phyloP scores from a whole-genome alignment of 2,113 vertebrate species.

The Heterotilapia buettikoferi region DNA sequence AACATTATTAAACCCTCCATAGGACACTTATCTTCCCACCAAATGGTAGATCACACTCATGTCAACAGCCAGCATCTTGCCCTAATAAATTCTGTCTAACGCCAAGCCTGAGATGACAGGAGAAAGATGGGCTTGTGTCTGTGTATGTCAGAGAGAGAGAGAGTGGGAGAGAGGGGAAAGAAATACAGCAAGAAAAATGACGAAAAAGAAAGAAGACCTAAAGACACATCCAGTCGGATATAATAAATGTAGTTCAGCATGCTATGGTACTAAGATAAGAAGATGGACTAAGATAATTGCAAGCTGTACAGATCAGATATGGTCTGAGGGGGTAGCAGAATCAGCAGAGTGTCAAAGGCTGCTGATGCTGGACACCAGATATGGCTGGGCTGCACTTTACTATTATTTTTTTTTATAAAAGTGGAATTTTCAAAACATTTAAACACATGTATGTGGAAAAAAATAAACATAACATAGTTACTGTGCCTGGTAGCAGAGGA shows the following conservation, averaged over 20 bases:
- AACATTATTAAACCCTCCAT: slow-evolving; percentile 68
- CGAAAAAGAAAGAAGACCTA: background rate
- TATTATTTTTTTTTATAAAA: background rate
- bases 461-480: background rate
- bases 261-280: slow-evolving; percentile 9
- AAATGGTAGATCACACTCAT: slow-evolving; percentile 65
- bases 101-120: slow-evolving; percentile 40
- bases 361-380: background rate
- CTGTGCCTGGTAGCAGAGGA: background rate
- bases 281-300: slow-evolving; percentile 33
- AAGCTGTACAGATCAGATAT: slow-evolving; percentile 27
- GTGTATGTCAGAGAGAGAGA: background rate
- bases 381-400: background rate
- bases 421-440: background rate
- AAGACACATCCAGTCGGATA: slow-evolving; percentile 3
- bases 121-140: slow-evolving; percentile 19
- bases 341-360: background rate
- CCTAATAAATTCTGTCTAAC: slow-evolving; percentile 68
- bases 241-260: slow-evolving; percentile 27
- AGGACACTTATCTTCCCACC: slow-evolving; percentile 66
- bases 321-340: background rate
- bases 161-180: background rate
- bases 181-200: background rate
- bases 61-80: slow-evolving; percentile 68
- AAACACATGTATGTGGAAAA: background rate